A percentile compares a stretch with the other conserved stretches of the same genome.
Conservation (phyloP, 2,113 vertebrate genomes). For the Lagopus muta region DNA sequence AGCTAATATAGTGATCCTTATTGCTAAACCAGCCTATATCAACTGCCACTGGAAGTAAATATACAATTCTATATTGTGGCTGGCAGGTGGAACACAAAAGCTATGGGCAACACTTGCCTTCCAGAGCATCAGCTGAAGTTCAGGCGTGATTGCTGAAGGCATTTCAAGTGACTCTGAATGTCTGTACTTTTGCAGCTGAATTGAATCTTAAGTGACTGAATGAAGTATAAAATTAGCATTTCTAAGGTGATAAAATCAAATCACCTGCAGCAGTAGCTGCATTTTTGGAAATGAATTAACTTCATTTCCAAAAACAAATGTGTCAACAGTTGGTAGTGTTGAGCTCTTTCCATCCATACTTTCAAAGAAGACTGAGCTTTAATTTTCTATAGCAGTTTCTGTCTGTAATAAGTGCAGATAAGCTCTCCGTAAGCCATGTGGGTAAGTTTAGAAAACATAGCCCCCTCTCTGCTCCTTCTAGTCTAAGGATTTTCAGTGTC, state of each 20-base stretch:
- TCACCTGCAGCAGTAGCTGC: neutral
- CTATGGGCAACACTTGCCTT: accelerated
- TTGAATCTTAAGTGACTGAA: neutral
- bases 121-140: neutral
- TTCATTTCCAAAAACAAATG: neutral
- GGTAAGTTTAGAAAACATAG: conserved; percentile 8
- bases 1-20: no score
- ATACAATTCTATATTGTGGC: neutral
- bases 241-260: conserved; percentile 22
- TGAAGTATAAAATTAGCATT: neutral
- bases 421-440: neutral
- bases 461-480: conserved; percentile 14
- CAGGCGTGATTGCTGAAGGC: neutral
- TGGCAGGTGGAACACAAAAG: neutral
- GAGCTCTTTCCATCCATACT: neutral
- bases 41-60: neutral
- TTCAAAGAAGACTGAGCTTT: neutral
- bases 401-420: neutral
- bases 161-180: neutral
- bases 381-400: neutral
- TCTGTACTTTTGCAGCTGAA: neutral
- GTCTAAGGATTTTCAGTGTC: conserved; percentile 23
- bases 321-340: neutral
- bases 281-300: neutral
- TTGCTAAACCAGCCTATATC: no score